A percentile compares a stretch with the other conserved stretches of the same genome.
phyloP scores from a whole-genome alignment of 2,797 vertebrate genomes.

The Neomorphus geoffroyi region DNA sequence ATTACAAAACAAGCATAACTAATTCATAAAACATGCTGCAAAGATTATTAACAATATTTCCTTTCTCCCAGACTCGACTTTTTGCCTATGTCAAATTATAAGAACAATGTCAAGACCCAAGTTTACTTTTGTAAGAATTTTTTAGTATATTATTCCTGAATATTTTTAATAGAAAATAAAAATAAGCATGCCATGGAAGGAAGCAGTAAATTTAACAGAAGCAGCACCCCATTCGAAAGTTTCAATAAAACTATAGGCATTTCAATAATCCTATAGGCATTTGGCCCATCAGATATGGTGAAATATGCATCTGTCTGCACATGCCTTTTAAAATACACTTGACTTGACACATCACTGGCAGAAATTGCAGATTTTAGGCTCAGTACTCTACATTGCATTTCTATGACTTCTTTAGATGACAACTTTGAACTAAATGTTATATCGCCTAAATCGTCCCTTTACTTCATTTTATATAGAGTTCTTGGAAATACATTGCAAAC shows the following conservation, averaged over 20 bases:
- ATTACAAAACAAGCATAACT: neutral
- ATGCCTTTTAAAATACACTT: neutral
- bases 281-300: neutral
- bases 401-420: neutral
- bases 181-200: neutral
- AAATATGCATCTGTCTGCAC: neutral
- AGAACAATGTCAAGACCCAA: neutral
- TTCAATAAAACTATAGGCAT: neutral
- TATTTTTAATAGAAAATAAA: neutral
- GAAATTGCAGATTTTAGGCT: neutral
- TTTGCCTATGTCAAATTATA: neutral
- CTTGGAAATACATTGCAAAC: neutral
- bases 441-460: neutral
- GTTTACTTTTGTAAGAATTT: neutral
- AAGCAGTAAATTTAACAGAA: neutral
- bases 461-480: neutral
- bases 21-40: neutral
- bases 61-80: neutral
- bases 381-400: neutral
- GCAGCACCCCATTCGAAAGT: neutral
- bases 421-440: neutral
- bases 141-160: neutral
- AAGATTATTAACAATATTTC: neutral
- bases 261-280: neutral
- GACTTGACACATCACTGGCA: neutral